Evolutionary conservation across 2,113 vertebrate species (phyloP).

Genomic region (Lichenostomus cassidix): DNA sequence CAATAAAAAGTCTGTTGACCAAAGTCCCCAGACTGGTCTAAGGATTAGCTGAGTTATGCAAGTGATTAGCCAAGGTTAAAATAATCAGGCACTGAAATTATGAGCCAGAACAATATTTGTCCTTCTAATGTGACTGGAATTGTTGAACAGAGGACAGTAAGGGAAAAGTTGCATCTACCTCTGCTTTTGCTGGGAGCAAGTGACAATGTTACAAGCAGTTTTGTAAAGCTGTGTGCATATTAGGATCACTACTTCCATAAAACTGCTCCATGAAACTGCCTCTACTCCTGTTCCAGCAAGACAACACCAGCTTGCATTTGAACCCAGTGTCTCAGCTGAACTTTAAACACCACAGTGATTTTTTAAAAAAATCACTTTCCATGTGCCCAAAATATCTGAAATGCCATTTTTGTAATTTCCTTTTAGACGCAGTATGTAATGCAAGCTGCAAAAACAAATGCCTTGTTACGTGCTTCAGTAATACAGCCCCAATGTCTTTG

Average conservation of each 20-base stretch:
- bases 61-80: slow-evolving; percentile 21
- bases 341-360: not conserved
- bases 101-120: not conserved
- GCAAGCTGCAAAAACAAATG: not conserved
- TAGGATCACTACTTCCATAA: not conserved
- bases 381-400: not conserved
- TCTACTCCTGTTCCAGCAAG: not conserved
- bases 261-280: not conserved
- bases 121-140: not conserved
- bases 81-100: not conserved
- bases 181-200: not conserved
- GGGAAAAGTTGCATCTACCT: not conserved
- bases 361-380: not conserved
- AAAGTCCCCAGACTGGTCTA: not conserved
- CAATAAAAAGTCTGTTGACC: not conserved
- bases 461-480: not conserved
- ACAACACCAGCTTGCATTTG: not conserved
- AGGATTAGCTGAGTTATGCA: not conserved
- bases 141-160: not conserved
- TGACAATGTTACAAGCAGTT: not conserved
- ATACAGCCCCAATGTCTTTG: not conserved
- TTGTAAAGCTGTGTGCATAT: not conserved
- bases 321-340: not conserved
- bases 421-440: not conserved
- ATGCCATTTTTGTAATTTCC: not conserved